Base-by-base conservation (phyloP, 2,797 vertebrate species). In the Gallirallus australis region DNA sequence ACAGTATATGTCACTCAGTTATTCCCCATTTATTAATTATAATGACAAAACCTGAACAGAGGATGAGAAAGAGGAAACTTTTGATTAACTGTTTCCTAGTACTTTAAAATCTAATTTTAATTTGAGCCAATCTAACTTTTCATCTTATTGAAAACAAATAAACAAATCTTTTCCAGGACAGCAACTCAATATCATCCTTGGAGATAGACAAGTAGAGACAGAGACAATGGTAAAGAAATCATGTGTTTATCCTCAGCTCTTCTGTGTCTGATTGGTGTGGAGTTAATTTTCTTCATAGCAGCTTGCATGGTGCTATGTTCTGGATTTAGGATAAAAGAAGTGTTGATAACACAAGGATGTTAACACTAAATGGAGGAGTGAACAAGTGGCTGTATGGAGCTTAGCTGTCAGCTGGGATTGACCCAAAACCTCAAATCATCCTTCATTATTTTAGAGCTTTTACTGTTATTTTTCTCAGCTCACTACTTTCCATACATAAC, bases 1-100 rank as follows among this genome's bases (percentile, higher is more conserved):
- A 60, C 48, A 84, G 33, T 88, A 33, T 54, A 65, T 81, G 54
- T 69, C 80, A 78, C 23, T 72, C 50, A 72, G 54, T 59, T 21
- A 59, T 88, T 95, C 75, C 24, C 15, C 18, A 35, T 78, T 86
- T 88, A 91, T 75, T 92, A 87, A 83, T 61, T 91, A 86, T n/a
- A 61, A 64, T 65, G 30, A 39, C 37, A 86, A 83, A 91, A 64
- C 6, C 33, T 78, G 25, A 78, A 40, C 19, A 83, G 50, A 88
- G 19, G 2, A 86, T 75, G 53, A 82, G 48, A 89, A 93, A 66
- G 21, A 82, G 18, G 25, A 90, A 94, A 78, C 7, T 77, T 85
- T 71, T 61, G 30, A 76, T 88, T 88, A 88, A 83, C 53, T 56
- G 5, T 66, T 90, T 78, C 16, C 23, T 54, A 57, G 52, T 86